Base-by-base conservation (phyloP, 2,797 vertebrate species). In the Helicolenus hilgendorfi region DNA sequence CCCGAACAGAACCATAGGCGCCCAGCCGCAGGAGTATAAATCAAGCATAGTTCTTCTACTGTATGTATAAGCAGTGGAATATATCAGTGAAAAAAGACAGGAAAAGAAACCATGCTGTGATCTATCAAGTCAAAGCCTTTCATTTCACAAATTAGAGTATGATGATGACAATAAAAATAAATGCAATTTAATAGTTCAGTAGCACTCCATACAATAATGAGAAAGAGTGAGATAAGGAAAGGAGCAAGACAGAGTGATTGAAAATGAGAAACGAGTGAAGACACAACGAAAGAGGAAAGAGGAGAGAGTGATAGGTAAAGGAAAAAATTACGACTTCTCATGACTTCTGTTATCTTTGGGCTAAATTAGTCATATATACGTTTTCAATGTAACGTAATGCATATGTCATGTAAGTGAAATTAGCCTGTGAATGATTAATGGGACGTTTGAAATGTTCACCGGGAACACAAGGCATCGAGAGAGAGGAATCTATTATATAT, bases 351-450 rank as follows among this genome's bases (percentile, higher is more conserved):
- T 89, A 93, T 91, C 84, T 89, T 83, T 87, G 26, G 53, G 86
- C 38, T 77, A 92, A 94, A 96, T 93, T 82, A 83, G 72, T 85
- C 74, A 70, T 87, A 92, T 89, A 89, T 90, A 91, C 87, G 89
- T 95, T 95, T 91, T 88, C 85, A 85, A 89, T 94, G 89, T 85
- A 83, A 75, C 22, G 33, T 92, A 96, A 95, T 92, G 90, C 82
- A 93, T 80, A 87, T 95, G 93, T 91, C 92, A 96, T 92, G 94
- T 94, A 84, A 86, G 90, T 90, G 88, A 96, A 96, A 96, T 95
- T 91, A 95, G 86, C 62, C 68, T 55, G 56, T 95, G 82, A 96
- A 94, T 96, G 93, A 96, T 96, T 96, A 92, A 97, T 95, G 85
- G 83, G 38, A 85, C 81, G 69, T 89, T 92, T 93, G 62, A 91